These are phyloP conservation scores for Dendrocincla fuliginosa DNA, from an alignment of 2,797 vertebrate genomes.

Conservation along the genomic window DNA sequence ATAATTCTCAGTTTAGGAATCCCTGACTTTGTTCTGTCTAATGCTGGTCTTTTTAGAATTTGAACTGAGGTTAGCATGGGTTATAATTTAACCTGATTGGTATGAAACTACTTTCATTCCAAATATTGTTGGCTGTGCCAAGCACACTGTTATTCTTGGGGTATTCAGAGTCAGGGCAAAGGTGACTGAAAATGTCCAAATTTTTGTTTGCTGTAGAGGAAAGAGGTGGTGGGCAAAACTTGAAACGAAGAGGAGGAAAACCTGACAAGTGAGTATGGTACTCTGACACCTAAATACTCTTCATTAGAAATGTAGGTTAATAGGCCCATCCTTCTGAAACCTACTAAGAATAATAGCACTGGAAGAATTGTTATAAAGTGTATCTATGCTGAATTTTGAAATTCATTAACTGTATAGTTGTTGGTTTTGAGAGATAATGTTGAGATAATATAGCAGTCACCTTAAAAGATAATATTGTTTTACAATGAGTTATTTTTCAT, in stretches of 20 bases:
- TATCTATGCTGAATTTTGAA: background rate
- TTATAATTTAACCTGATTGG: slow-evolving; percentile 58
- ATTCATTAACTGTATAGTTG: background rate
- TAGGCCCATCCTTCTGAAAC: background rate
- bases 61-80: background rate
- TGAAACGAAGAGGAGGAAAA: background rate
- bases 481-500: background rate
- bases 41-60: background rate
- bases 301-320: background rate
- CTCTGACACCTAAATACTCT: background rate
- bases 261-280: background rate
- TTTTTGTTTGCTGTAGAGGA: background rate
- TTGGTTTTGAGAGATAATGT: background rate
- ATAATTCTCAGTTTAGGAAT: background rate
- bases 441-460: background rate
- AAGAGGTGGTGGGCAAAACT: background rate
- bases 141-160: background rate
- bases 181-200: slow-evolving; percentile 2
- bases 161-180: background rate
- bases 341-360: background rate
- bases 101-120: slow-evolving; percentile 25
- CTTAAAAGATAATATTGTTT: background rate
- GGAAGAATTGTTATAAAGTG: background rate
- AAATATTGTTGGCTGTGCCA: background rate
- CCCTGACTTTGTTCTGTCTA: background rate